A percentile compares a stretch with the other conserved stretches of the same genome.
Evolutionary conservation across 2,113 vertebrate genomes (phyloP).

Genomic region (Anseranas semipalmata): DNA sequence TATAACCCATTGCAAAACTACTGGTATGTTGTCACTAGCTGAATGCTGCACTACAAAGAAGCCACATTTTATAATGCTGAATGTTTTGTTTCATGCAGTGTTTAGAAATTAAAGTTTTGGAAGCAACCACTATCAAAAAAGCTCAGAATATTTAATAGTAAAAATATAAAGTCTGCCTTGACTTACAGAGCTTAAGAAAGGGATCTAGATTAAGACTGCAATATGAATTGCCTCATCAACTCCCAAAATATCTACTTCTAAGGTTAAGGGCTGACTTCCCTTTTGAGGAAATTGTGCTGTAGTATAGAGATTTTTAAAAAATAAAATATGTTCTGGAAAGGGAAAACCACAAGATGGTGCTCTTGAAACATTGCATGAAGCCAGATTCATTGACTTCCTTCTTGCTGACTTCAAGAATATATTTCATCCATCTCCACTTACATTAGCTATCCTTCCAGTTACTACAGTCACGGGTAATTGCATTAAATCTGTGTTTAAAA

Average conservation of each 20-base stretch:
- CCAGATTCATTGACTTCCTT: rapidly evolving
- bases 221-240: not conserved
- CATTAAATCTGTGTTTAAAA: not conserved
- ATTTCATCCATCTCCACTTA: not conserved
- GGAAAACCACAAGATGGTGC: slow-evolving; percentile 73
- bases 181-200: not conserved
- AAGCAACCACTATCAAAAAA: not conserved
- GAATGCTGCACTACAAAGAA: not conserved
- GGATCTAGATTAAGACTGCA: not conserved
- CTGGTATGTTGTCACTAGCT: not conserved
- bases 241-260: not conserved
- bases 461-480: rapidly evolving
- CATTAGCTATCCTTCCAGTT: not conserved
- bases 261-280: not conserved
- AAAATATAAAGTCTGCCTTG: not conserved
- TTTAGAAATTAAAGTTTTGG: not conserved
- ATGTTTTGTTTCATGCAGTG: not conserved
- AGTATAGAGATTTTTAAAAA: rapidly evolving
- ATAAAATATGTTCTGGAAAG: not conserved
- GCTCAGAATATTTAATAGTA: not conserved
- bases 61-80: not conserved
- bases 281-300: not conserved
- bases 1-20: not conserved
- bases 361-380: slow-evolving; percentile 22
- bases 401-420: rapidly evolving